Base-by-base conservation (phyloP, 2,113 vertebrate genomes). In the Seriola aureovittata region DNA sequence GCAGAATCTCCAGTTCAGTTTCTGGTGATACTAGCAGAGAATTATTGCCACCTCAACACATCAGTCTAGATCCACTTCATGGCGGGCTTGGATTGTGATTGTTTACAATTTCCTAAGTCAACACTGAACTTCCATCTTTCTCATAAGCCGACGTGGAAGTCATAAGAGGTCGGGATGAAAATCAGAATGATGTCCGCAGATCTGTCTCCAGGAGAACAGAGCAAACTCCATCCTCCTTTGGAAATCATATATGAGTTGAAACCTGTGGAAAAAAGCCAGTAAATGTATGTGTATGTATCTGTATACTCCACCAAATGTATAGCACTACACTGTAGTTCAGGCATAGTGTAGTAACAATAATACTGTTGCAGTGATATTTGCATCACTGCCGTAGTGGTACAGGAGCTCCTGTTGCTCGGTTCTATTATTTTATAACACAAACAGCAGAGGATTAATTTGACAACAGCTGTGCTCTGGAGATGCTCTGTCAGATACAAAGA, bases 401-500 rank as follows among this genome's bases (percentile, higher is more conserved):
- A 3, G 6, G 8, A 25, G 25, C 13, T 34, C 46, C 32, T 29
- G 13, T n/a, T 1, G 67, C 44, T 67, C 66, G 52, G 34, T 36
- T 36, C 21, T 50, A 34, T 25, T 69, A 67, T 48, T 48, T 17
- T 17, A 32, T 34, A 8, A 68, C 4, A 42, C 40, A 42, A 25
- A 42, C 8, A 42, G 40, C 8, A 32, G 44, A 29, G 14, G 48
- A 5, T 69, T 36, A 9, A 52, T 70, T 54, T 67, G 65, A 67
- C 44, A 23, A 25, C 54, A 36, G 6, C 12, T 29, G 64, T 67
- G 23, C 44, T 44, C 5, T 25, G 63, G 63, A 65, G 44, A 25
- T 34, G n/a, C 38, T 23, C 63, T 11, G 54, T 70, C 55, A 60
- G 38, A 77, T 29, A 23, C 55, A 58, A 67, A 67, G 14, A 52